Conservation (phyloP, 2,113 vertebrate species). For the Symphodus melops region DNA sequence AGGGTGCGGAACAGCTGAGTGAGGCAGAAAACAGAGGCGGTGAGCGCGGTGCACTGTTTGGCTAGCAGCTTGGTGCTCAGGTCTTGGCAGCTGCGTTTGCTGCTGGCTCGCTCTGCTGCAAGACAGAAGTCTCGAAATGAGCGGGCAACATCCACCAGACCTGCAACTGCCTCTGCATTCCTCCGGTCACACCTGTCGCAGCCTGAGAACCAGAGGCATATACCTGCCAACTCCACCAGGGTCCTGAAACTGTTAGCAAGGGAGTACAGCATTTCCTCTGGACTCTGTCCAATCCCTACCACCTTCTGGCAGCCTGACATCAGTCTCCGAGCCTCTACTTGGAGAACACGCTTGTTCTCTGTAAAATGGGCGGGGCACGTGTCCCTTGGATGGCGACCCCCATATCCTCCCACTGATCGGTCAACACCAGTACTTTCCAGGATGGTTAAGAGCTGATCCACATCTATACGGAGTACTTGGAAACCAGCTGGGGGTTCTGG, state of each 20-base stretch:
- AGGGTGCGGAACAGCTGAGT: conserved; percentile 91
- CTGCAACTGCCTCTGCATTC: conserved; percentile 83
- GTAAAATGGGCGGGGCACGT: conserved; percentile 87
- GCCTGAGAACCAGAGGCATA: conserved; percentile 91
- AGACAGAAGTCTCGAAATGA: conserved; percentile 91
- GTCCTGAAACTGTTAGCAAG: conserved; percentile 87
- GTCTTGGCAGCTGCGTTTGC: conserved; percentile 85
- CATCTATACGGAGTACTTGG: conserved; percentile 84
- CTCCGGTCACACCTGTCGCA: conserved; percentile 87
- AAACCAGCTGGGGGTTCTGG: conserved; percentile 84
- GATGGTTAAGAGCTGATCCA: conserved; percentile 75
- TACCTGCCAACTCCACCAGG: conserved; percentile 86
- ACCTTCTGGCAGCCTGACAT: conserved; percentile 90
- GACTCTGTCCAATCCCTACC: conserved; percentile 85
- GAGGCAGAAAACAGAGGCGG: conserved; percentile 91
- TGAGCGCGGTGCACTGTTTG: conserved; percentile 91
- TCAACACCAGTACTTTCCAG: conserved; percentile 73
- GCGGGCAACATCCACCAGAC: conserved; percentile 86
- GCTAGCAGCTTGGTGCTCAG: conserved; percentile 88
- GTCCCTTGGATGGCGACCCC: conserved; percentile 84
- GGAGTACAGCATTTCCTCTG: conserved; percentile 83
- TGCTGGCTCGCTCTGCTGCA: conserved; percentile 86
- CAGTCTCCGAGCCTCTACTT: conserved; percentile 86
- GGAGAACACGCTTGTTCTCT: conserved; percentile 88
- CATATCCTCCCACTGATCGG: conserved; percentile 63